These are phyloP conservation scores for Epiperipatus broadwayi DNA, from an alignment of 2,888 invertebrate species.

Conservation along the genomic window DNA sequence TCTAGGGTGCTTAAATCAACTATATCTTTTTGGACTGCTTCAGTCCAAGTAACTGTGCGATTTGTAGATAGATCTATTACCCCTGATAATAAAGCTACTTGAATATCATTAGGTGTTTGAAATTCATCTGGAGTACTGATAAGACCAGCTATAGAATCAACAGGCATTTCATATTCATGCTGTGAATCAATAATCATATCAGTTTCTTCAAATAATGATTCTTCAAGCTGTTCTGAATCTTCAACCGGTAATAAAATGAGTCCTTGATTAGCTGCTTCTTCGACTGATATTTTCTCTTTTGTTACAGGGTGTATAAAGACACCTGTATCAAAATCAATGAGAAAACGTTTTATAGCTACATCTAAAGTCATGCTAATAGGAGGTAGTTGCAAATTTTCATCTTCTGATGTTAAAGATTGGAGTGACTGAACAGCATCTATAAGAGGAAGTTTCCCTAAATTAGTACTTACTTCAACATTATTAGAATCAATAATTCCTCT, in stretches of 20 bases:
- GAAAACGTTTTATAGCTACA: constrained; percentile 28
- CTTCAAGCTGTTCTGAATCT: constrained; percentile 22
- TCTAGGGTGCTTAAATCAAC: constrained; percentile 66
- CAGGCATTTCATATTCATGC: too few relatives aligned
- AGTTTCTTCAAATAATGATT: too few relatives aligned
- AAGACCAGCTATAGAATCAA: constrained; percentile 56
- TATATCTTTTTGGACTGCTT: constrained; percentile 71
- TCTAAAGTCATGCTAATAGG: constrained; percentile 30
- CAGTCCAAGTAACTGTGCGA: constrained; percentile 59
- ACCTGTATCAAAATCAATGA: constrained; percentile 28
- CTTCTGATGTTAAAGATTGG: constrained; percentile 30
- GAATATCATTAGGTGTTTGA: too few relatives aligned
- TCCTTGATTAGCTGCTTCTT: constrained; percentile 25
- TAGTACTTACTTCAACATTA: constrained; percentile 21
- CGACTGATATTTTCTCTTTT: constrained; percentile 27
- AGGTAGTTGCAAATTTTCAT: too few relatives aligned
- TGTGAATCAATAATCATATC: too few relatives aligned
- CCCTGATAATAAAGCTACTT: constrained; percentile 63
- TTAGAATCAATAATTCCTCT: constrained; percentile 27
- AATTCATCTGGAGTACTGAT: constrained; percentile 43
- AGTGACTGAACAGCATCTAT: constrained; percentile 17
- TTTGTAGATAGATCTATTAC: constrained; percentile 61
- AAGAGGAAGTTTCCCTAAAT: constrained; percentile 19
- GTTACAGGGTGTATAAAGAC: constrained; percentile 30
- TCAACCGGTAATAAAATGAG: constrained; percentile 24